phyloP scores from a whole-genome alignment of 1,140 invertebrate genomes.

The Heliothis subflexa region DNA sequence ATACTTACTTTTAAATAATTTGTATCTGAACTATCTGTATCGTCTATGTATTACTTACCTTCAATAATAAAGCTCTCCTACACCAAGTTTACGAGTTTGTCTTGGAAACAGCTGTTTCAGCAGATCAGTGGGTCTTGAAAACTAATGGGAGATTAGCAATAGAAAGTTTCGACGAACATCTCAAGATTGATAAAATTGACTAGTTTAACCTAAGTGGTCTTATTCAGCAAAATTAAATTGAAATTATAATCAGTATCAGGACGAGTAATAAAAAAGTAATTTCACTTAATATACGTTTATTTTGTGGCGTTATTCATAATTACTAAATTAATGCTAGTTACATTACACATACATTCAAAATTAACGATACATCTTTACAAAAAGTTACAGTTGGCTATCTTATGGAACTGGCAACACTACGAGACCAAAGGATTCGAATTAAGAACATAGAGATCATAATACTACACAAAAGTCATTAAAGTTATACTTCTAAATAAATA shows the following conservation, averaged over 20 bases:
- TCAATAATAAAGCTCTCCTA: no score
- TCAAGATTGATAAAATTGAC: no score
- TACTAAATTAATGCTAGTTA: constrained; percentile 52
- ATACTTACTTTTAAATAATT: no score
- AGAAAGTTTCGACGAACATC: no score
- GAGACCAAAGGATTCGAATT: constrained; percentile 13
- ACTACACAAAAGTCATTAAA: not conserved
- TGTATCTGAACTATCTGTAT: no score
- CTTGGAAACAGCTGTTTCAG: no score
- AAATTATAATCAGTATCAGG: not conserved
- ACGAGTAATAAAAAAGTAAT: not conserved
- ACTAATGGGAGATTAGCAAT: no score
- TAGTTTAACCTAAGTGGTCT: no score
- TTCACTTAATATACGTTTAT: constrained; percentile 56
- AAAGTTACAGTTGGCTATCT: constrained; percentile 32
- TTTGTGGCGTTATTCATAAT: constrained; percentile 58
- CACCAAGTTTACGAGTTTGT: no score
- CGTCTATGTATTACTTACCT: no score
- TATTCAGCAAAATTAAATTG: no score
- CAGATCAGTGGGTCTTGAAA: no score
- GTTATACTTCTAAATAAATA: not conserved
- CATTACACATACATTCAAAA: constrained; percentile 44
- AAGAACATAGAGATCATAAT: constrained; percentile 2
- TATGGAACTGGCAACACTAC: constrained; percentile 14
- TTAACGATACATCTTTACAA: constrained; percentile 45